A percentile compares a stretch with the other conserved stretches of the same genome.
Conservation (phyloP, 1,140 invertebrate genomes). For the Brachionus calyciflorus region DNA sequence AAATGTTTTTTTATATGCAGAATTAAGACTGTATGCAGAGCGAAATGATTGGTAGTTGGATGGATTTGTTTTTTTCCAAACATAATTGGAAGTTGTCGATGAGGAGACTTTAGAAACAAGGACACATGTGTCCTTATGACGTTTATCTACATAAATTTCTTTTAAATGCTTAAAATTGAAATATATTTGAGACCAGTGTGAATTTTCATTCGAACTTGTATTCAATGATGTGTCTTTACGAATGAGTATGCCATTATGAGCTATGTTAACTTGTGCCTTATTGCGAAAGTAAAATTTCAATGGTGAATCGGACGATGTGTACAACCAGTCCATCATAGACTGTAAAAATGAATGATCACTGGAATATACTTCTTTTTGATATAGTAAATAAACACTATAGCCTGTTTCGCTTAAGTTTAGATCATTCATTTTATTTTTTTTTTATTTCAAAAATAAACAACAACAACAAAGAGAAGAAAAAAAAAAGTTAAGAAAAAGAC, state of each 20-base stretch:
- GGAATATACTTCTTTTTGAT: slow-evolving; percentile 37
- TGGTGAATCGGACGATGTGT: slow-evolving; percentile 19
- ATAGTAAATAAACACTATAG: slow-evolving; percentile 29
- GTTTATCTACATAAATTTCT: slow-evolving; percentile 41
- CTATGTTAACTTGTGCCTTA: slow-evolving; percentile 26
- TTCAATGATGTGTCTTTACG: neutral
- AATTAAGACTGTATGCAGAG: neutral
- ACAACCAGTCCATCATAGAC: slow-evolving; percentile 44
- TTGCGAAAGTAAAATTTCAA: slow-evolving; percentile 16
- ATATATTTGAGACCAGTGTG: slow-evolving; percentile 1
- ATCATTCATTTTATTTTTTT: neutral
- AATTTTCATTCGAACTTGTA: neutral
- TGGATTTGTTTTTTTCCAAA: slow-evolving; percentile 45
- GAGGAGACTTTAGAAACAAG: slow-evolving; percentile 27
- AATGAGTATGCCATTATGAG: slow-evolving; percentile 20
- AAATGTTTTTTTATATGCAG: slow-evolving; percentile 37
- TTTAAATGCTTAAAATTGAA: slow-evolving; percentile 41
- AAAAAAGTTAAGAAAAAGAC: too few species aligned
- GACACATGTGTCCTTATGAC: slow-evolving; percentile 44
- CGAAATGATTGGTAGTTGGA: slow-evolving; percentile 21
- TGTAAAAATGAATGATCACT: slow-evolving; percentile 39
- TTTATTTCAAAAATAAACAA: neutral
- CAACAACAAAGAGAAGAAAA: too few species aligned
- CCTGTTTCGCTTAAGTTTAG: neutral
- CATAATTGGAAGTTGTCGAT: slow-evolving; percentile 3